These are phyloP conservation scores for Stomatorhinus ivindoensis DNA, from an alignment of 2,113 vertebrate genomes.

Conservation along the genomic window DNA sequence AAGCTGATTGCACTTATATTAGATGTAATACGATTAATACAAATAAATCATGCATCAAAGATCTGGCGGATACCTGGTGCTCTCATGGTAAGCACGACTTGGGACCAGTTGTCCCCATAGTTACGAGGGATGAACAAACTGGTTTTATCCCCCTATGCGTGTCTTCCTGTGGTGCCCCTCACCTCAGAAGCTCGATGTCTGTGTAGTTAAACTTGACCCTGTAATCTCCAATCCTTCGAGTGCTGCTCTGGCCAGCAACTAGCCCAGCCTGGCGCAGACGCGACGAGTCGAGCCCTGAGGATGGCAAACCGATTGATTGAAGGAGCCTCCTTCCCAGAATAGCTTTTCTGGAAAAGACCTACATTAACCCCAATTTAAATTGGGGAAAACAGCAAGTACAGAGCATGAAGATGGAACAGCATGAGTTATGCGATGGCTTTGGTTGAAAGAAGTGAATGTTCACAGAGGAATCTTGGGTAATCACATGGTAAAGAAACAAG, in stretches of 20 bases:
- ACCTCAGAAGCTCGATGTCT: constrained; percentile 91
- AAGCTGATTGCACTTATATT: not conserved
- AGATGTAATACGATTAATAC: not conserved
- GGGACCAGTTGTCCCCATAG: not conserved
- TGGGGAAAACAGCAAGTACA: not conserved
- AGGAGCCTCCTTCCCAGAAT: too few species aligned
- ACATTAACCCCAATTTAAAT: not conserved
- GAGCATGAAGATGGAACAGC: not conserved
- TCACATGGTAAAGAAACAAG: not conserved
- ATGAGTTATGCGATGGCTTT: not conserved
- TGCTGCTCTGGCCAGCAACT: constrained; percentile 86
- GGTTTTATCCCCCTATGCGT: not conserved
- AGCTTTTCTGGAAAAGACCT: not conserved
- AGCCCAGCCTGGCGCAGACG: constrained; percentile 79
- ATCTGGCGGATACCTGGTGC: not conserved
- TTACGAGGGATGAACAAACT: not conserved
- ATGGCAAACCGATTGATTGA: not conserved
- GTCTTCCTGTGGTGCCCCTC: constrained; percentile 29
- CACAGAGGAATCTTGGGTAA: not conserved
- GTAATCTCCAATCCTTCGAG: constrained; percentile 90
- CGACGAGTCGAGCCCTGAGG: constrained; percentile 76
- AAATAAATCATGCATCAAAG: not conserved
- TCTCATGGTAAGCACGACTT: not conserved
- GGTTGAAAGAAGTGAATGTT: not conserved
- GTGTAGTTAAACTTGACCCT: constrained; percentile 86